Evolutionary conservation across 2,113 vertebrate species (phyloP).

Genomic region (Cnemophilus loriae): DNA sequence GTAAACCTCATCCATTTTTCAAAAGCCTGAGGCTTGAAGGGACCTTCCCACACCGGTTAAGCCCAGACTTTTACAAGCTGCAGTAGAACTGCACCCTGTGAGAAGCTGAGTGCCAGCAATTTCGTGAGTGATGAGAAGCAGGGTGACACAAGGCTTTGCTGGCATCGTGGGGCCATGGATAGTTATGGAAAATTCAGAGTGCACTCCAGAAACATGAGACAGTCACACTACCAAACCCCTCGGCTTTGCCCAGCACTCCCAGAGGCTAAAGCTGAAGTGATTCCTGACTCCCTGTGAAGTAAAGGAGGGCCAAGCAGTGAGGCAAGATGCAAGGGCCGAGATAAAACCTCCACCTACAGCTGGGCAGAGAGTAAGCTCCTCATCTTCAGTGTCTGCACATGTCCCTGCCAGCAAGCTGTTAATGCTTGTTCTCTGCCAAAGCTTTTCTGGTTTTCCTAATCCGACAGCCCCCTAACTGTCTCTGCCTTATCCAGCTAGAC

Average conservation of each 20-base stretch:
- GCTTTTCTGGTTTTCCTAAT: background rate
- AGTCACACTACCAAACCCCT: background rate
- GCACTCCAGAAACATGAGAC: background rate
- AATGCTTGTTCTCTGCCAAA: background rate
- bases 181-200: background rate
- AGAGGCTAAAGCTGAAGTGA: background rate
- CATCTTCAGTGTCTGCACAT: background rate
- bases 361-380: background rate
- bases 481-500: background rate
- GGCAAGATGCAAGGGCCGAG: background rate
- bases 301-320: background rate
- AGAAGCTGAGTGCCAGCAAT: background rate
- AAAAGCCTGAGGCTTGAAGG: background rate
- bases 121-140: background rate
- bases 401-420: background rate
- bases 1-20: background rate
- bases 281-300: background rate
- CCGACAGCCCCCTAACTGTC: background rate
- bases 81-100: background rate
- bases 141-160: background rate
- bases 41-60: background rate
- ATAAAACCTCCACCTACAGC: background rate
- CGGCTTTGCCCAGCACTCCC: background rate
- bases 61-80: background rate
- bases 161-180: background rate